Evolutionary conservation across 2,888 invertebrate genomes (phyloP).

Genomic region (Theodoxus fluviatilis): DNA sequence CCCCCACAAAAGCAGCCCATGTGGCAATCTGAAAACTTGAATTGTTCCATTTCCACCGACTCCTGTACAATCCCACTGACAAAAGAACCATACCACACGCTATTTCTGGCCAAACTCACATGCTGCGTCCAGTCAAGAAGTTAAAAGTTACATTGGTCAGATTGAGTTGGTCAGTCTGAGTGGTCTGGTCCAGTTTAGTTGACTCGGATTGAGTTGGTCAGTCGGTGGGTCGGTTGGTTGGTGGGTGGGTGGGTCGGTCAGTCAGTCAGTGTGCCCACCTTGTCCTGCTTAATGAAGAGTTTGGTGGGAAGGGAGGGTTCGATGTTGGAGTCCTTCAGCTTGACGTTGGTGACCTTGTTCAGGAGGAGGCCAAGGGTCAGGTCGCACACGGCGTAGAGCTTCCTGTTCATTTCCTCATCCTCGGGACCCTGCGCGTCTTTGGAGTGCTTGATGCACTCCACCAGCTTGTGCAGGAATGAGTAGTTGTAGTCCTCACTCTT

Average conservation of each 20-base stretch:
- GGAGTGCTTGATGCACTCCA: conserved; percentile 93
- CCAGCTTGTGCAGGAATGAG: conserved; percentile 91
- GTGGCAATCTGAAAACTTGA: too few species aligned
- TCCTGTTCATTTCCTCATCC: conserved; percentile 85
- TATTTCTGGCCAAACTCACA: too few species aligned
- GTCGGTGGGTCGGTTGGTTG: neutral
- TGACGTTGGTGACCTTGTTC: conserved; percentile 85
- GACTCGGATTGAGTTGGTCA: too few species aligned
- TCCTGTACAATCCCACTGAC: too few species aligned
- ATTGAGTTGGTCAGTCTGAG: too few species aligned
- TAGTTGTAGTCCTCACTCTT: conserved; percentile 95
- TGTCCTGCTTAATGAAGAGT: conserved; percentile 65
- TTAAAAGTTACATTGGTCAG: too few species aligned
- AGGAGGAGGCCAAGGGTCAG: conserved; percentile 88
- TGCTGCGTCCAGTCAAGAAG: too few species aligned
- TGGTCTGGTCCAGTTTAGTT: too few species aligned
- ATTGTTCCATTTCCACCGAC: too few species aligned
- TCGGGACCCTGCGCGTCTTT: conserved; percentile 86
- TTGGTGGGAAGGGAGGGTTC: conserved; percentile 70
- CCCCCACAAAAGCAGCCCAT: too few species aligned
- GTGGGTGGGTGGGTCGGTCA: neutral
- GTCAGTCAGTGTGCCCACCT: conserved; percentile 36
- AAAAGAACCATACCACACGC: too few species aligned
- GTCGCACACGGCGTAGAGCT: conserved; percentile 96
- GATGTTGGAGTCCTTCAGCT: conserved; percentile 84